Evolutionary conservation across 2,888 invertebrate species (phyloP), one percentile per base, ranked within the genome.

Genomic region (Spicauda simplicius): DNA sequence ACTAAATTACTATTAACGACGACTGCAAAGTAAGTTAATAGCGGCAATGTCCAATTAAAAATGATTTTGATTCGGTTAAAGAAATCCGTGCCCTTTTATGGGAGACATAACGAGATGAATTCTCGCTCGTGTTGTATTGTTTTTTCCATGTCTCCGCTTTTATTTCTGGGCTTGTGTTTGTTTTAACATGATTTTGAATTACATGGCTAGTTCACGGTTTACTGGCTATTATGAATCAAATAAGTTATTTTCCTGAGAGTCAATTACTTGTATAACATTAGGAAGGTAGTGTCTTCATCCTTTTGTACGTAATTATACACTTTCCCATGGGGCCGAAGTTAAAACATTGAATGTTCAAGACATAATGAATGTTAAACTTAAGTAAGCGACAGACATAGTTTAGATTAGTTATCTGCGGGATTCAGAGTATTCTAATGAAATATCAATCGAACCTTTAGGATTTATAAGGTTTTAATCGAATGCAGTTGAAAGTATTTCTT

Each of bases 61-160:
- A 80, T 80, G 79, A 79, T 81, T 83, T 84, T 80, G 78, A 78
- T 78, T 81, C 78, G 77, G 71, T 72, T 74, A 75, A 77, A 76
- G 80, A 82, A 82, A 80, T 79, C 79, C 78, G 78, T 81, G 80
- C 79, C 84, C 83, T 82, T 86, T 80, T 81, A 82, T 79, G 81
- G 81, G 74, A 76, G 80, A 81, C 77, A 80, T 83, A 82, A 85
- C 80, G 82, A 84, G 84, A 82, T 76, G 81, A 83, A 84, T 84
- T 85, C 87, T 81, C 77, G 76, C 74, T 80, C 77, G 76, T 74
- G 80, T 82, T 81, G 80, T 80, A 84, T 84, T 83, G 78, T 81
- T 82, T 85, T 84, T 79, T 79, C 76, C 74, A 72, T 72, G 77
- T 74, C 72, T 77, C 74, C 78, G 76, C 68, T 79, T 37, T 82